A percentile compares a stretch with the other conserved stretches of the same genome.
Evolutionary conservation across 1,140 invertebrate genomes (phyloP).

Genomic region (Manduca sexta): DNA sequence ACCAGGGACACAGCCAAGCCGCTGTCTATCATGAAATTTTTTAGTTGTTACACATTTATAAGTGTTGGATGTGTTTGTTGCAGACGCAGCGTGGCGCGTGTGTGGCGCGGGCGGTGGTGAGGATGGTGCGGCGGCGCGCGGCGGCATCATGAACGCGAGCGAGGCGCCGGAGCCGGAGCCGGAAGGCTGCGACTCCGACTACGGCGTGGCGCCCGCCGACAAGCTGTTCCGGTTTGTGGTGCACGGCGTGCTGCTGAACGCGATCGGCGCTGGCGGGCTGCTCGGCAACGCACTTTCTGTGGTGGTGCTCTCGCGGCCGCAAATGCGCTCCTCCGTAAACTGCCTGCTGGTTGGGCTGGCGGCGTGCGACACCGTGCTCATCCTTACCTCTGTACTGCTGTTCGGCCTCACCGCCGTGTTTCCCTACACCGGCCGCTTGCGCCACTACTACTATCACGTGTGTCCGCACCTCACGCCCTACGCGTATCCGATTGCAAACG

Average conservation of each 20-base stretch:
- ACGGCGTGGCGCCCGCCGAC: slow-evolving; percentile 55
- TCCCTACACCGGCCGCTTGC: slow-evolving; percentile 83
- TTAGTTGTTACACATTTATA: neutral
- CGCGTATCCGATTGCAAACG: slow-evolving; percentile 90
- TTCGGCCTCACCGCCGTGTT: slow-evolving; percentile 90
- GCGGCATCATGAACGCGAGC: slow-evolving; percentile 10
- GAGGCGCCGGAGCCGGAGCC: slow-evolving; percentile 28
- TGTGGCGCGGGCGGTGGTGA: neutral
- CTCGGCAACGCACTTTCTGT: slow-evolving; percentile 93
- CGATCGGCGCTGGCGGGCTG: slow-evolving; percentile 88
- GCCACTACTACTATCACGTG: slow-evolving; percentile 85
- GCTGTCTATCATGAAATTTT: too few relatives aligned
- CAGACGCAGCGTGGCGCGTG: slow-evolving; percentile 15
- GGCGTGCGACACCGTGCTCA: slow-evolving; percentile 91
- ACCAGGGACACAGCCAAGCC: too few relatives aligned
- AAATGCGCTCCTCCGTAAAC: slow-evolving; percentile 96
- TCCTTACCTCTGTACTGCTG: slow-evolving; percentile 89
- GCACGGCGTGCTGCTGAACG: slow-evolving; percentile 87
- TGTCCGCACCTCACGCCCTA: slow-evolving; percentile 87
- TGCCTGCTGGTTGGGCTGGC: slow-evolving; percentile 93
- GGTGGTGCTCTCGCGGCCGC: slow-evolving; percentile 90
- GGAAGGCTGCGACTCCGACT: slow-evolving; percentile 61
- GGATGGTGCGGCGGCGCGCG: neutral
- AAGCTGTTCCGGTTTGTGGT: slow-evolving; percentile 85
- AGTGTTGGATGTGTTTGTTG: slow-evolving; percentile 10